phyloP scores from a whole-genome alignment of 2,888 invertebrate genomes.

The Geotrupes spiniger region DNA sequence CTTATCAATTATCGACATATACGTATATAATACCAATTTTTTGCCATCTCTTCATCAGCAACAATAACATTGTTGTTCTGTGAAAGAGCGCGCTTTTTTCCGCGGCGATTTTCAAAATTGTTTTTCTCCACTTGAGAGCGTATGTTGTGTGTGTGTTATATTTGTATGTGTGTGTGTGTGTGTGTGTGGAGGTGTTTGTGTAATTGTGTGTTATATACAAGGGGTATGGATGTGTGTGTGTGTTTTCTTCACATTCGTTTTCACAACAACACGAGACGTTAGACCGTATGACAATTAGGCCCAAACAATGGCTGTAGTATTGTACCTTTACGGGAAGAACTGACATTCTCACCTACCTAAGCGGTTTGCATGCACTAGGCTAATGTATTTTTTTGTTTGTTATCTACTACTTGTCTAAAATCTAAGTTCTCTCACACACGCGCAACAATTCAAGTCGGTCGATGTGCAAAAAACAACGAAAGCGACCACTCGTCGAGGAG shows the following conservation, averaged over 20 bases:
- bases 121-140: too few species aligned
- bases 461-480: constrained; percentile 36
- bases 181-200: too few species aligned
- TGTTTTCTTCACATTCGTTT: too few species aligned
- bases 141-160: too few species aligned
- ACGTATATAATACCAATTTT: constrained; percentile 40
- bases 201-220: too few species aligned
- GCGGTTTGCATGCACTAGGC: constrained; percentile 36
- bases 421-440: constrained; percentile 40
- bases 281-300: constrained; percentile 41
- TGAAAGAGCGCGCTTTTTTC: constrained; percentile 4
- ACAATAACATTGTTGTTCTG: constrained; percentile 11
- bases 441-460: constrained; percentile 46
- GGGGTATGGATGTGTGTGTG: too few species aligned
- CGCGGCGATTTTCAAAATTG: constrained; percentile 19
- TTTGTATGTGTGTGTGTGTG: too few species aligned
- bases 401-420: constrained; percentile 24
- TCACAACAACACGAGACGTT: constrained; percentile 25
- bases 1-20: constrained; percentile 46
- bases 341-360: constrained; percentile 32
- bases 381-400: constrained; percentile 17
- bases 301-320: constrained; percentile 35
- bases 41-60: constrained; percentile 22
- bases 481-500: constrained; percentile 15
- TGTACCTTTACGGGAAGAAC: constrained; percentile 33